Conservation (phyloP, 2,113 vertebrate genomes). For the Syrrhaptes paradoxus region DNA sequence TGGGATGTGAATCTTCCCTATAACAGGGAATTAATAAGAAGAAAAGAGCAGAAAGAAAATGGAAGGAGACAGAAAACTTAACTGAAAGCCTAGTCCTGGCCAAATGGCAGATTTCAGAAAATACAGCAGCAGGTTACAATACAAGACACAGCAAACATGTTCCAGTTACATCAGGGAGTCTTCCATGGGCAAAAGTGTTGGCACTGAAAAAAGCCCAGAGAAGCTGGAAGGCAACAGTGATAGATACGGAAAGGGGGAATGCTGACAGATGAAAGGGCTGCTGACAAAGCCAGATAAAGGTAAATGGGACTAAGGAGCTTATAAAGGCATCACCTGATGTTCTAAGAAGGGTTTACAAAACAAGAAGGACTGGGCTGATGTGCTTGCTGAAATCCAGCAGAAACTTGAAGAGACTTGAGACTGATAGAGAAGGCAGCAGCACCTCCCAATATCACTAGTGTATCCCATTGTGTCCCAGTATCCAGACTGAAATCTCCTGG, state of each 20-base stretch:
- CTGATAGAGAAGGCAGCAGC: background rate
- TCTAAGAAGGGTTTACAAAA: background rate
- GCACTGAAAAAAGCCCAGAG: background rate
- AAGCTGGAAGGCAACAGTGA: background rate
- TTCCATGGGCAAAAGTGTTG: background rate
- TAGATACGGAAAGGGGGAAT: background rate
- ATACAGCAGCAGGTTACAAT: background rate
- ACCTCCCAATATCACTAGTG: fast-evolving
- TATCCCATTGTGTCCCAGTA: background rate
- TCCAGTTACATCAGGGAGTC: background rate
- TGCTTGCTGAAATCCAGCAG: background rate
- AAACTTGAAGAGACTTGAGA: background rate
- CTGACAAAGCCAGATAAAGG: background rate
- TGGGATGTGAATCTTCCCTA: background rate
- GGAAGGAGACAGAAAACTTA: background rate
- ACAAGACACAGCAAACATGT: background rate
- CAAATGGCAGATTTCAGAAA: background rate
- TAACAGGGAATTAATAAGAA: background rate
- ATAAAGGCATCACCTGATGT: background rate
- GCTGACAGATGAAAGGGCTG: background rate
- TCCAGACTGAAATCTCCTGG: background rate
- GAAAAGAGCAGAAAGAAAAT: background rate
- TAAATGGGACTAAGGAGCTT: background rate
- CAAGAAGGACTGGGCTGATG: background rate
- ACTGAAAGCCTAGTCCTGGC: background rate